Evolutionary conservation across 2,797 vertebrate genomes (phyloP), one percentile per base, ranked within the genome.

Genomic region (Scarus forsteni): DNA sequence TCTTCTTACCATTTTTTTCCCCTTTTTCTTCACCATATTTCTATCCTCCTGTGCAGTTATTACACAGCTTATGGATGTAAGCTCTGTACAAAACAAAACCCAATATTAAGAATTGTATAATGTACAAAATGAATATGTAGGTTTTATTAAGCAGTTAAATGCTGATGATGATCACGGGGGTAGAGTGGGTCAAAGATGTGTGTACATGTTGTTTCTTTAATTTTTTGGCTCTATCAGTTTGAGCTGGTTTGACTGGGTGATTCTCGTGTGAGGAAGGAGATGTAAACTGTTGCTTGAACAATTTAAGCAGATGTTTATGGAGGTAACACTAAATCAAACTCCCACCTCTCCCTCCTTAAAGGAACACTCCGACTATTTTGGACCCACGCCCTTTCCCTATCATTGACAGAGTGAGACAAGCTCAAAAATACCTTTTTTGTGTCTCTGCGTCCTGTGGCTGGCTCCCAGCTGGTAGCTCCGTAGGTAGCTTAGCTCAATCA

Each of bases 61-160:
- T 12, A 35, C 7, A 51, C 27, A 34, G 7, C 9, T 51, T 50
- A 12, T 51, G 50, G 50, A 51, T 51, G 50, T 51, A 51, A 34
- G 19, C 50, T 51, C 34, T 79, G 60, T 79, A 76, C 18, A 78
- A 51, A 69, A 40, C 72, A 18, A 75, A 51, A 69, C 58, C 34
- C 49, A 39, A 49, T 77, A 80, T 80, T 70, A 70, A 46, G 44
- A 68, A 70, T 34, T 72, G 39, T 63, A 63, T 42, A 66, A 67
- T 55, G 52, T 45, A 42, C 16, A 63, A 55, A 52, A 44, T 45
- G 8, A 51, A 58, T 60, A 63, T 9, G 2, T 50, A 38, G 16
- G 34, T 75, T 84, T 73, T 69, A 74, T 62, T 52, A 49, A 49
- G 38, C 49, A 39, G 45, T 66, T 66, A 9, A 16, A n/a, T 12